These are phyloP conservation scores for Pimpla rufipes DNA, from an alignment of 2,888 invertebrate genomes.

Conservation along the genomic window DNA sequence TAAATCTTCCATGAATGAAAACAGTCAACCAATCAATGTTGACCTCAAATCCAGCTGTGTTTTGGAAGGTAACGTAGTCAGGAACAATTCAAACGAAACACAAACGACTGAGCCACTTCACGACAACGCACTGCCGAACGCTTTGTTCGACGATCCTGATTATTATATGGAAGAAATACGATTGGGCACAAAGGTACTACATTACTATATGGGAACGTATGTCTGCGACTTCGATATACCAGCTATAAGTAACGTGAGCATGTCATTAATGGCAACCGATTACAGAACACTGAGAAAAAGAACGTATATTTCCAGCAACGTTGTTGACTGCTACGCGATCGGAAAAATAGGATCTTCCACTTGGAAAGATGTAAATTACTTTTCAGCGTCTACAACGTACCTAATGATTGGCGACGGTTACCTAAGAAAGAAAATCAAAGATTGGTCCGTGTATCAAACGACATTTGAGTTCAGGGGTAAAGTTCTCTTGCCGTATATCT, in stretches of 20 bases:
- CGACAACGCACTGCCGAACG: too few species aligned
- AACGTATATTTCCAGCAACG: conserved; percentile 22
- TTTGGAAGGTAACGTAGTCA: too few species aligned
- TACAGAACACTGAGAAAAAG: conserved; percentile 16
- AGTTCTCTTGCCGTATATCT: conserved; percentile 9
- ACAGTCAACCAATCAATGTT: background rate
- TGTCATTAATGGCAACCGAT: background rate
- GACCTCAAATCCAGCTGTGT: background rate
- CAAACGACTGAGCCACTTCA: too few species aligned
- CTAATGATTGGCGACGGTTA: too few species aligned
- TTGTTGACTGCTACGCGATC: conserved; percentile 9
- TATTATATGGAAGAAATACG: too few species aligned
- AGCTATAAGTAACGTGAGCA: background rate
- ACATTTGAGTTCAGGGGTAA: background rate
- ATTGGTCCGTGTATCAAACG: background rate
- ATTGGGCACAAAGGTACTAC: too few species aligned
- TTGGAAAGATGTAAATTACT: conserved; percentile 23
- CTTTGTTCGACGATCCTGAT: too few species aligned
- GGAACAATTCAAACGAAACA: too few species aligned
- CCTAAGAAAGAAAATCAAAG: background rate
- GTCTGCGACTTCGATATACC: background rate
- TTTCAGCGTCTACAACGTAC: background rate
- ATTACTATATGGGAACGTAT: background rate
- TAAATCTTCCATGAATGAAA: background rate
- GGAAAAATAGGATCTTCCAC: conserved; percentile 11